Base-by-base conservation (phyloP, 2,888 invertebrate species). In the Caenorhabditis angaria region DNA sequence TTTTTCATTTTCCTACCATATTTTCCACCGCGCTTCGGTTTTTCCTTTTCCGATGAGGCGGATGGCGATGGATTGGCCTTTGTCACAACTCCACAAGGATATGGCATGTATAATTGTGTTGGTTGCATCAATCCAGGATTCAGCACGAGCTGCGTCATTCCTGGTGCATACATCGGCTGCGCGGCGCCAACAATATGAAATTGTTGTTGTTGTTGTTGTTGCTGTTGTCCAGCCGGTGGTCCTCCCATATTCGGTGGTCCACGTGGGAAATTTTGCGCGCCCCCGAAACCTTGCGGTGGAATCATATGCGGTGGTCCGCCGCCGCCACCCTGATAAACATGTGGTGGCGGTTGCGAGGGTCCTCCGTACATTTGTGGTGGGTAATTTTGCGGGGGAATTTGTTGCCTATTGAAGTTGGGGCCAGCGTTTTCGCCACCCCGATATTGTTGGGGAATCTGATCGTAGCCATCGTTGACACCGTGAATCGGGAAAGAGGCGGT, bases 381-480 rank as follows among this genome's bases (percentile, higher is more conserved):
- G 1, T 20, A 32, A 1, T 48, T 60, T 14, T 41, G 57, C 22
- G 14, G n/a, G n/a, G n/a, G n/a, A n/a, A n/a, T n/a, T n/a, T n/a
- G n/a, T n/a, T n/a, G n/a, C n/a, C n/a, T n/a, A n/a, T n/a, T n/a
- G n/a, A n/a, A n/a, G n/a, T n/a, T n/a, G n/a, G n/a, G n/a, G n/a
- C n/a, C n/a, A n/a, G n/a, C n/a, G n/a, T 32, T 32, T 32, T 32
- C 32, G 5, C 51, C 10, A 3, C 10, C 14, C 51, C 51, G 59
- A 28, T 64, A 64, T 27, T 70, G 70, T 2, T 27, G 27, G 1
- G 70, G 56, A 20, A 64, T 55, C n/a, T 64, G 28, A n/a, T 71
- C 71, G 24, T 64, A 71, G 0, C 57, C 61, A 25, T 71, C 71
- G 27, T 71, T 63, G 6, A 62, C 62, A 0, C 67, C 67, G 6